Base-by-base conservation (phyloP, 2,113 vertebrate genomes). In the Rallus limicola region DNA sequence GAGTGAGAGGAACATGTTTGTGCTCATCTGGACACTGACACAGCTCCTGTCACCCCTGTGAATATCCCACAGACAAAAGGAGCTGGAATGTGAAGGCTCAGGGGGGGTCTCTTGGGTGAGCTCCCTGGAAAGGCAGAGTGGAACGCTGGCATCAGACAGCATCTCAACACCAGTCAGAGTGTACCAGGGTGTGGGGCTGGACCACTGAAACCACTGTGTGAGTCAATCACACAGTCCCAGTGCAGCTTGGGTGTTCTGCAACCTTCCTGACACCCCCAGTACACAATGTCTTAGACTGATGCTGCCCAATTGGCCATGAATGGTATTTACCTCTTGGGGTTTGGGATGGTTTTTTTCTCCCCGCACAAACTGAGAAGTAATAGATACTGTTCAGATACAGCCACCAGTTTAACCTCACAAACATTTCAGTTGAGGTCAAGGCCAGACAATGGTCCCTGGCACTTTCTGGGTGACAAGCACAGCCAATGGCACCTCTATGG, bases 41-140 rank as follows among this genome's bases (percentile, higher is more conserved):
- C 24, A 20, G 18, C 23, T 59, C 29, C 65, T 2, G 3, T 17
- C 36, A 24, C 19, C 19, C 13, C 1, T 2, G 12, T 19, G 52
- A 55, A 4, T 1, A 1, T 11, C 9, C 52, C 5, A 0, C 0
- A 33, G 50, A 13, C 38, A 21, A 3, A 33, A 38, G 24, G 33
- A 53, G 28, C 36, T 63, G 42, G 31, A 76, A n/a, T 1, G 1
- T 7, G 25, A 74, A 8, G 17, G 26, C 24, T 42, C 5, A 16
- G 17, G 0, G 42, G 17, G 0, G 5, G 7, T 40, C 16, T 72
- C 7, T 26, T 10, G 36, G 9, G 48, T 52, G 16, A 50, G 31
- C 12, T 67, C 20, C 74, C 48, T 29, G 16, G 63, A 33, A 67
- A 68, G 21, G 50, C 2, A 5, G 12, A 64, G n/a, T 26, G 56